A percentile compares a stretch with the other conserved stretches of the same genome.
Evolutionary conservation across 2,797 vertebrate species (phyloP).

Genomic region (Gymnothorax javanicus): DNA sequence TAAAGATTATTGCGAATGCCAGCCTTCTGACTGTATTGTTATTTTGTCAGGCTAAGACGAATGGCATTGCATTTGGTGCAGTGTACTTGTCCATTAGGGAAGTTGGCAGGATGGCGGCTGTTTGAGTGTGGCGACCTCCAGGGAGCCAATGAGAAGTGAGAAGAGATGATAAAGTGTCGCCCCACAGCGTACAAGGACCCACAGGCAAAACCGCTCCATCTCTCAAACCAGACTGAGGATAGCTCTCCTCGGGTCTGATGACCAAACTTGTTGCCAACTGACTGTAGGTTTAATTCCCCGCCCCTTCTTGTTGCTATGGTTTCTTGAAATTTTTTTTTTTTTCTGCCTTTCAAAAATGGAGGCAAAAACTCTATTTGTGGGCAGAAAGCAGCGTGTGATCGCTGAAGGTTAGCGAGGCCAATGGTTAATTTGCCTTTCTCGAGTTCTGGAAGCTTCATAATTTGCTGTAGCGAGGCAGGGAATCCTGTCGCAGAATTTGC

Average conservation of each 20-base stretch:
- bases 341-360: too few species aligned
- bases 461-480: not conserved
- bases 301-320: not conserved
- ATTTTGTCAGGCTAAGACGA: slow-evolving; percentile 64
- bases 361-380: too few species aligned
- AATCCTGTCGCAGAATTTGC: not conserved
- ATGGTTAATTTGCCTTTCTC: not conserved
- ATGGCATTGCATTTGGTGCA: slow-evolving; percentile 58
- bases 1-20: slow-evolving; percentile 66
- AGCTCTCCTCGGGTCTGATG: slow-evolving; percentile 1
- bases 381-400: not conserved
- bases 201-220: slow-evolving; percentile 45
- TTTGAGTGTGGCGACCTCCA: slow-evolving; percentile 30
- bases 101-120: slow-evolving; percentile 55
- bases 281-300: not conserved
- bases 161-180: slow-evolving; percentile 53
- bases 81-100: slow-evolving; percentile 67
- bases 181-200: slow-evolving; percentile 46
- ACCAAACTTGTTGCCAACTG: not conserved
- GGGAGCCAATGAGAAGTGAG: slow-evolving; percentile 34
- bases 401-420: not conserved
- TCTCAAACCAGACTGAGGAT: slow-evolving; percentile 13
- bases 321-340: not conserved
- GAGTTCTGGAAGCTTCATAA: not conserved
- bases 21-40: slow-evolving; percentile 69